Conservation (phyloP, 2,888 invertebrate genomes). For the Sisyra nigra region DNA sequence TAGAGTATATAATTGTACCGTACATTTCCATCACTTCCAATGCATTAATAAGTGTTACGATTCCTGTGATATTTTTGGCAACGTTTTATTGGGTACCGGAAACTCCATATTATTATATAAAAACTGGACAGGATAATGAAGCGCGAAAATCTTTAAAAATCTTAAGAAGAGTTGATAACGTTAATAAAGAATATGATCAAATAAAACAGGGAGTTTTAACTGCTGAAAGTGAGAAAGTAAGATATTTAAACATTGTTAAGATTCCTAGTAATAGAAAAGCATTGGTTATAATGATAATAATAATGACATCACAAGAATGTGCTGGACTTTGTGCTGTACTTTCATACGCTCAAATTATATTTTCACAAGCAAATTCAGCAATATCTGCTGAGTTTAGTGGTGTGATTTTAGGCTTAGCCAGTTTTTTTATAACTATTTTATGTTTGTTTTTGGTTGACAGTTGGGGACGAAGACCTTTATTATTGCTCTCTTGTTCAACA, state of each 20-base stretch:
- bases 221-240: slow-evolving; percentile 24
- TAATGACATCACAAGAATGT: slow-evolving; percentile 38
- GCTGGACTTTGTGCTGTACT: slow-evolving; percentile 39
- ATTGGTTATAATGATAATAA: slow-evolving; percentile 36
- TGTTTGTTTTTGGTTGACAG: slow-evolving; percentile 3
- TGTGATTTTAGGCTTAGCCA: background rate
- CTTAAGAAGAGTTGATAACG: slow-evolving; percentile 19
- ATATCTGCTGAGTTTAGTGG: slow-evolving; percentile 2
- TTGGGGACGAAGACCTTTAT: slow-evolving; percentile 1
- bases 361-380: slow-evolving; percentile 22
- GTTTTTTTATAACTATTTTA: background rate
- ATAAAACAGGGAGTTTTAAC: too few relatives aligned
- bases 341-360: slow-evolving; percentile 39
- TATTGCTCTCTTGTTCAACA: slow-evolving; percentile 1
- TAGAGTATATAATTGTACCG: slow-evolving; percentile 38
- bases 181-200: too few relatives aligned
- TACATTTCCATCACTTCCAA: slow-evolving; percentile 32
- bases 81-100: slow-evolving; percentile 43
- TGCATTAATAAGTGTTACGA: slow-evolving; percentile 34
- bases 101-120: slow-evolving; percentile 12
- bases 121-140: slow-evolving; percentile 6
- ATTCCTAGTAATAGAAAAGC: slow-evolving; percentile 38
- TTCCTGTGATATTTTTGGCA: slow-evolving; percentile 34
- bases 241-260: slow-evolving; percentile 31
- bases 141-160: slow-evolving; percentile 27